phyloP scores from a whole-genome alignment of 2,888 invertebrate genomes.

The Drosophila glabriapex region DNA sequence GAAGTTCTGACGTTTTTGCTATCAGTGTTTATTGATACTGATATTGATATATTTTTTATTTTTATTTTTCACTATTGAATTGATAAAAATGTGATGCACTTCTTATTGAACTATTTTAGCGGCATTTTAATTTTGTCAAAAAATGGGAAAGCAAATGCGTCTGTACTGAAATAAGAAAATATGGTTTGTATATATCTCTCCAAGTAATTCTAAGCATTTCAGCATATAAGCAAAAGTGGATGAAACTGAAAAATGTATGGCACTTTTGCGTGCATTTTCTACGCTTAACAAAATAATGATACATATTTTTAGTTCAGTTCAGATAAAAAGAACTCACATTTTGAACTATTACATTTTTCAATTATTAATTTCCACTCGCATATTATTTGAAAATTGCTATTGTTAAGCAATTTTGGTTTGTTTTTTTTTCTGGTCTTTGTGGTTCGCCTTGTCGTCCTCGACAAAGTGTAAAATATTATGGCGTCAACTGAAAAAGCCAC shows the following conservation, averaged over 20 bases:
- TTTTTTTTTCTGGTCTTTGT: conserved; percentile 16
- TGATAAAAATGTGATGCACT: background rate
- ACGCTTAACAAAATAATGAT: background rate
- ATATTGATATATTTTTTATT: background rate
- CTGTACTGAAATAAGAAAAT: background rate
- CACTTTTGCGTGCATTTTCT: background rate
- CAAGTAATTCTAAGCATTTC: background rate
- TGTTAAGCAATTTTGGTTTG: conserved; percentile 36
- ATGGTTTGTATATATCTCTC: background rate
- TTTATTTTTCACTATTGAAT: background rate
- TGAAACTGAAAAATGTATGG: background rate
- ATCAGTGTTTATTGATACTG: background rate
- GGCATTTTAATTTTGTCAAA: background rate
- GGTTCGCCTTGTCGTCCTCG: conserved; percentile 36
- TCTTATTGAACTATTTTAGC: background rate
- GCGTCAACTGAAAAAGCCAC: conserved; percentile 63
- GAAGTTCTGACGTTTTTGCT: background rate
- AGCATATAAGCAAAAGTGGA: background rate
- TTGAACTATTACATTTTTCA: background rate
- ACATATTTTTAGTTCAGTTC: background rate
- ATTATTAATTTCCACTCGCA: conserved; percentile 19
- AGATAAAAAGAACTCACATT: background rate
- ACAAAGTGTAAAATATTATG: conserved; percentile 60
- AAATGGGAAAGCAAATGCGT: background rate
- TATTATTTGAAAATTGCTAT: conserved; percentile 39